Conservation (phyloP, 2,113 vertebrate genomes). For the Zeus faber region DNA sequence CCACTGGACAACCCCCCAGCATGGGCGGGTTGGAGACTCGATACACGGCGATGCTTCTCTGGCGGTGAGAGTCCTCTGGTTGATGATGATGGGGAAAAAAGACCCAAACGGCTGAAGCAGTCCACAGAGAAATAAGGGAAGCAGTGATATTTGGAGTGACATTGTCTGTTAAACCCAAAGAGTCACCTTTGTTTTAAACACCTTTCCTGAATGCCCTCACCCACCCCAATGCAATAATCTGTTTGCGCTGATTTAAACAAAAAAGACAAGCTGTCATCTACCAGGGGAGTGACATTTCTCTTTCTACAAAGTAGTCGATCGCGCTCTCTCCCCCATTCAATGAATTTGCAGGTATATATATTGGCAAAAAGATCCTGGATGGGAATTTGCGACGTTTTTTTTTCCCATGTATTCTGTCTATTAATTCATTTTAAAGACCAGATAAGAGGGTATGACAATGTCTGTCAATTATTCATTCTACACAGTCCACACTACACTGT, state of each 20-base stretch:
- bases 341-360: too few species aligned
- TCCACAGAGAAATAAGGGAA: constrained; percentile 78
- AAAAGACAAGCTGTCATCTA: not conserved
- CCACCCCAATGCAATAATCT: not conserved
- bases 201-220: not conserved
- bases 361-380: too few species aligned
- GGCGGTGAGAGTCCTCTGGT: not conserved
- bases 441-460: too few species aligned
- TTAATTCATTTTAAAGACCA: too few species aligned
- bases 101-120: constrained; percentile 67
- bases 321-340: not conserved
- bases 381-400: too few species aligned
- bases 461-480: too few species aligned
- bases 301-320: not conserved
- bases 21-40: constrained; percentile 71
- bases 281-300: not conserved
- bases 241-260: too few species aligned
- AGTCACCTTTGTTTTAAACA: too few species aligned
- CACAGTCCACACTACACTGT: too few species aligned
- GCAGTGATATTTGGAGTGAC: constrained; percentile 73
- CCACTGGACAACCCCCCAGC: constrained; percentile 66
- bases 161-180: constrained; percentile 72
- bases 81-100: constrained; percentile 58
- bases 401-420: too few species aligned
- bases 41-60: constrained; percentile 44